phyloP scores from a whole-genome alignment of 2,113 vertebrate genomes.

The Verasper variegatus region DNA sequence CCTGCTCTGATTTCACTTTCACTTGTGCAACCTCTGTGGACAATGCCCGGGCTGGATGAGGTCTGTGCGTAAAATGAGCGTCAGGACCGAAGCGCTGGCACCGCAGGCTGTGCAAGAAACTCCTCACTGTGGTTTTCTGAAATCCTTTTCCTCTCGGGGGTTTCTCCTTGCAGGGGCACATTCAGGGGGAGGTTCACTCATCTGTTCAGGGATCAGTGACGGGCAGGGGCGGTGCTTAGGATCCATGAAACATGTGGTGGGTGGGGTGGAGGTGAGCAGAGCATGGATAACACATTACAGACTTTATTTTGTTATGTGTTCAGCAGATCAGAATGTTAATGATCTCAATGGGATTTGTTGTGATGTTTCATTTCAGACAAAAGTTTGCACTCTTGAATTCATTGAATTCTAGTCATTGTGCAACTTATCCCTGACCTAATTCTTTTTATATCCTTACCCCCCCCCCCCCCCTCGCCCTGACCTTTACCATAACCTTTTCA shows the following conservation, averaged over 20 bases:
- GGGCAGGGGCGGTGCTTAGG: conserved; percentile 38
- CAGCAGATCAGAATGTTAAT: neutral
- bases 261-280: neutral
- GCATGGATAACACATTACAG: neutral
- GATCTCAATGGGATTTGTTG: neutral
- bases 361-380: no score
- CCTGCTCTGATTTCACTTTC: conserved; percentile 29
- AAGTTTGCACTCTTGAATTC: no score
- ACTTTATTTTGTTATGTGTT: neutral
- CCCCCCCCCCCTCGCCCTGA: no score
- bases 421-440: no score
- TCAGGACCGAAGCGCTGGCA: neutral
- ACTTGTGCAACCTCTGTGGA: conserved; percentile 32
- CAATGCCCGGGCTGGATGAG: neutral
- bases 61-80: neutral
- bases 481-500: no score
- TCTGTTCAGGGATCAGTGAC: conserved; percentile 24
- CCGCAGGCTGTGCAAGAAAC: neutral
- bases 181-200: conserved; percentile 39
- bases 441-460: no score
- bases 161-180: conserved; percentile 5
- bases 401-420: no score
- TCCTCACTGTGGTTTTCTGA: neutral
- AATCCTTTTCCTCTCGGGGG: neutral
- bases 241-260: neutral